Evolutionary conservation across 2,888 invertebrate genomes (phyloP).

Genomic region (Erynnis tages): DNA sequence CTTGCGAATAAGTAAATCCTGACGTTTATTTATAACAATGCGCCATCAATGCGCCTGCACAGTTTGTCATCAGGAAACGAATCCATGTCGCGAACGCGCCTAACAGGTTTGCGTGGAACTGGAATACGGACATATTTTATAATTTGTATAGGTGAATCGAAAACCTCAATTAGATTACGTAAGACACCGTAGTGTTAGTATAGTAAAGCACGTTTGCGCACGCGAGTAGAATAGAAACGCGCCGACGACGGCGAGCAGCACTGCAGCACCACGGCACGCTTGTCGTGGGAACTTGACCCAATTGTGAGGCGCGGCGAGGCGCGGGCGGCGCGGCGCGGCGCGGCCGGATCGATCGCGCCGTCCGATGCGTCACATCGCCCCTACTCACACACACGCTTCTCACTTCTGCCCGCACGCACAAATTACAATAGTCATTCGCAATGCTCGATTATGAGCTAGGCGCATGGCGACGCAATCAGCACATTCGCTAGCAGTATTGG

Average conservation of each 20-base stretch:
- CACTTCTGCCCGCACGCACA: constrained; percentile 50
- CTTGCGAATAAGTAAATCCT: too few species aligned
- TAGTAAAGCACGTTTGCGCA: constrained; percentile 31
- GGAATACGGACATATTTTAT: constrained; percentile 15
- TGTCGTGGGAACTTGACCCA: constrained; percentile 78
- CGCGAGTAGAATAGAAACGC: constrained; percentile 35
- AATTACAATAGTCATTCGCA: constrained; percentile 56
- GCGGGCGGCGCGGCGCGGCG: constrained; percentile 61
- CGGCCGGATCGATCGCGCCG: constrained; percentile 76
- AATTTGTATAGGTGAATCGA: constrained; percentile 16
- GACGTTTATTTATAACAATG: too few species aligned
- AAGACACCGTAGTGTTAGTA: constrained; percentile 22
- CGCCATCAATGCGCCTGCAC: not conserved
- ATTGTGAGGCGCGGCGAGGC: constrained; percentile 54
- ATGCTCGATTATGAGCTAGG: constrained; percentile 38
- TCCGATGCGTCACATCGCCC: constrained; percentile 71
- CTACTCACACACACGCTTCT: constrained; percentile 62
- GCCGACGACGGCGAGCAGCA: constrained; percentile 46
- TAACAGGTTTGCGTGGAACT: constrained; percentile 6
- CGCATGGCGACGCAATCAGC: constrained; percentile 59
- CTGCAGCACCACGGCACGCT: constrained; percentile 42
- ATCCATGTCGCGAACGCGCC: not conserved
- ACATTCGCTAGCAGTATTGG: constrained; percentile 64
- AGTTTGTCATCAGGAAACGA: not conserved
- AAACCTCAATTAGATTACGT: constrained; percentile 18